These are phyloP conservation scores for Notarius lentiginosus DNA, from an alignment of 2,113 vertebrate species.

Conservation along the genomic window DNA sequence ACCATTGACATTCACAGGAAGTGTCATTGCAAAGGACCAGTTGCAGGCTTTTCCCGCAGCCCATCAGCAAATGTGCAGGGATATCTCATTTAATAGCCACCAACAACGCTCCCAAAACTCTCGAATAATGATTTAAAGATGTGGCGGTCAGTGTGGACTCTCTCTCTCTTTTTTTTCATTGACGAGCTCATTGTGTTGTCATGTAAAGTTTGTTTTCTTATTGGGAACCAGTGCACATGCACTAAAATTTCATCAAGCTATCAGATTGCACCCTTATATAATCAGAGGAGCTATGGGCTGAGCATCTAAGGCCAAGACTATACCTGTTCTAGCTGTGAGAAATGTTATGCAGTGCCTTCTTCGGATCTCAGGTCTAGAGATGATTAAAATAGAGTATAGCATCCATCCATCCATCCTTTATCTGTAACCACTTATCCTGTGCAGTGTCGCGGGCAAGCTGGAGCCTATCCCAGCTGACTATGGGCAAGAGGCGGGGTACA, in stretches of 20 bases:
- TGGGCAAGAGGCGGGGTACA: too few species aligned
- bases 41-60: background rate
- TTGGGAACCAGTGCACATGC: background rate
- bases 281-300: background rate
- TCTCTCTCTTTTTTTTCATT: background rate
- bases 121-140: background rate
- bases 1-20: background rate
- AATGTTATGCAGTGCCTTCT: background rate
- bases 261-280: background rate
- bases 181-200: background rate
- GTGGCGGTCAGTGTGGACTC: background rate
- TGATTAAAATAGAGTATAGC: background rate
- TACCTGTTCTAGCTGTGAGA: background rate
- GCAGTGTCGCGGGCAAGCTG: too few species aligned
- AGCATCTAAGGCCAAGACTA: background rate
- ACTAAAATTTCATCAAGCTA: background rate
- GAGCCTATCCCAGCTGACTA: too few species aligned
- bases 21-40: background rate
- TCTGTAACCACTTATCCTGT: too few species aligned
- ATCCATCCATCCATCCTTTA: too few species aligned
- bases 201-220: background rate
- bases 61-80: background rate
- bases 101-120: background rate
- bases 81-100: background rate
- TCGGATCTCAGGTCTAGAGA: background rate